These are phyloP conservation scores for Halcyon smyrnensis DNA, from an alignment of 2,797 vertebrate genomes.

Conservation along the genomic window DNA sequence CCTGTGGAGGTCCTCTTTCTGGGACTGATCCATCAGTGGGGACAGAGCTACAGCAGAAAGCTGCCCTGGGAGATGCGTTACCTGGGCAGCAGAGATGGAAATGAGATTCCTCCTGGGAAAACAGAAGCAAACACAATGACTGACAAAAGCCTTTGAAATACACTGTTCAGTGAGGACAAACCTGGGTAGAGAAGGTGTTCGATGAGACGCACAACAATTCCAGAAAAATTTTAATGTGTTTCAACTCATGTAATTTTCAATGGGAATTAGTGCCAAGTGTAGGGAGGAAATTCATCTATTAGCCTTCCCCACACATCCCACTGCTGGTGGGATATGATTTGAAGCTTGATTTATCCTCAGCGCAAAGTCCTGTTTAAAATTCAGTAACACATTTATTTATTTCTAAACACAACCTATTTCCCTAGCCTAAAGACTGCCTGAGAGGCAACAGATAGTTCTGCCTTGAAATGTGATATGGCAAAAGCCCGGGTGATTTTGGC, in stretches of 20 bases:
- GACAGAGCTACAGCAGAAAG: not conserved
- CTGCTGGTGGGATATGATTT: not conserved
- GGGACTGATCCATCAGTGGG: not conserved
- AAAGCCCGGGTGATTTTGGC: constrained; percentile 24
- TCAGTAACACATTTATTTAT: not conserved
- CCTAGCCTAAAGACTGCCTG: constrained; percentile 22
- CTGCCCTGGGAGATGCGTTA: not conserved
- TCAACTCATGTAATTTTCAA: not conserved
- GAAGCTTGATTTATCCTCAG: constrained; percentile 34
- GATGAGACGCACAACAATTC: not conserved
- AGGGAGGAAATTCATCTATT: not conserved
- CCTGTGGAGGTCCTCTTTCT: not conserved
- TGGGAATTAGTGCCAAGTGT: not conserved
- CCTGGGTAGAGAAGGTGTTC: not conserved
- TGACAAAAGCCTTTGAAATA: not conserved
- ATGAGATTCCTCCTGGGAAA: not conserved
- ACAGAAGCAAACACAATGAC: not conserved
- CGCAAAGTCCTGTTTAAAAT: constrained; percentile 49
- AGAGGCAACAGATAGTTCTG: constrained; percentile 63
- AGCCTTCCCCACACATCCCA: not conserved
- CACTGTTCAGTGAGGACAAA: not conserved
- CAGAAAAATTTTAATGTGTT: not conserved
- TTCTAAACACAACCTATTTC: constrained; percentile 29
- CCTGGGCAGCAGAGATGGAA: not conserved
- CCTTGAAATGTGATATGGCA: constrained; percentile 50